Evolutionary conservation across 2,113 vertebrate genomes (phyloP), one percentile per base, ranked within the genome.

Genomic region (Amphilophus citrinellus): DNA sequence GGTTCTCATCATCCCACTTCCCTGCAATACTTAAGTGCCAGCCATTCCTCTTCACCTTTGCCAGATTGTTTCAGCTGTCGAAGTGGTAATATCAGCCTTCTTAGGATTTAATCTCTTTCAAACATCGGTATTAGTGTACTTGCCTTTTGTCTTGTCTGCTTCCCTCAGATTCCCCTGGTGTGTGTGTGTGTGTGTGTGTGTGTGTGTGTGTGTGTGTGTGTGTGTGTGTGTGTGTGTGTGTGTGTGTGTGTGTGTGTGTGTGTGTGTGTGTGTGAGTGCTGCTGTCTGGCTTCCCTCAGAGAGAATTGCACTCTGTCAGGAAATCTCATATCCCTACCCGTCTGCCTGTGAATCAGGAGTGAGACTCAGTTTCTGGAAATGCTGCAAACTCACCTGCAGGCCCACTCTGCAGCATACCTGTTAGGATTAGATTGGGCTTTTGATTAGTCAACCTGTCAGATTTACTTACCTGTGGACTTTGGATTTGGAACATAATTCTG

Each of bases 11-110:
- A 71, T 71, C 5, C 0, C 66, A 50, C 66, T 50, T 24, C 47
- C 24, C 65, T 71, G 42, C 65, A 50, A 30, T 30, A 50, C 24
- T 30, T 24, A 20, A 32, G 66, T 3, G 11, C 66, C 5, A 6
- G 66, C 24, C 24, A 50, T 71, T 71, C 66, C 42, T 71, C 66
- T 50, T 44, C 66, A 71, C 42, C 66, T 50, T 50, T 50, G 66
- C 44, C 66, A 71, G 15, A 50, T 71, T 27, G 18, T 53, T 71
- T 71, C 44, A 71, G 66, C 66, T 71, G 66, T 44, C 24, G 3
- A 50, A 0, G 1, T 50, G 24, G 42, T 71, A 71, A 71, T 47
- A 50, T 11, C 24, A 50, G 42, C 42, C 42, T 1, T 50, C 65
- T 71, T 50, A 3, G 3, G 44, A 4, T 71, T 71, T 71, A 50